Conservation (phyloP, 92 coral and sea anemone species). For the Porites divaricata region DNA sequence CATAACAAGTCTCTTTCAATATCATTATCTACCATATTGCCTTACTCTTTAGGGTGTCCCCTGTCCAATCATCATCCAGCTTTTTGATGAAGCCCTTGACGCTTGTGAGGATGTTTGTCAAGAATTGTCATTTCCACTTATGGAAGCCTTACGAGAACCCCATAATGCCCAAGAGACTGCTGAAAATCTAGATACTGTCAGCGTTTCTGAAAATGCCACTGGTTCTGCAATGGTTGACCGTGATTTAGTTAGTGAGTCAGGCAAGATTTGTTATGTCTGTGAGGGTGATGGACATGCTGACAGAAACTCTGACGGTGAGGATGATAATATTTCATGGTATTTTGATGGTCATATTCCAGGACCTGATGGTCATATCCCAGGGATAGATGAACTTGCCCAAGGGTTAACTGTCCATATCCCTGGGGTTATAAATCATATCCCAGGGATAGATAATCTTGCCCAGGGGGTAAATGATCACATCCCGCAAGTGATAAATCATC, state of each 20-base stretch:
- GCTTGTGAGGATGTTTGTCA: conserved; percentile 58
- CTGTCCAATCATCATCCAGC: conserved; percentile 59
- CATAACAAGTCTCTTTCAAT: not conserved
- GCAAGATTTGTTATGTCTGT: not conserved
- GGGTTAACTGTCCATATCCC: not conserved
- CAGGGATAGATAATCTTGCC: not conserved
- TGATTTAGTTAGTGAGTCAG: not conserved
- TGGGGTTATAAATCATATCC: not conserved
- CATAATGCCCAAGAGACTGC: not conserved
- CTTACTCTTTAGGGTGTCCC: conserved; percentile 77
- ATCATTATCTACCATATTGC: not conserved
- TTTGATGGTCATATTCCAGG: conserved; percentile 30
- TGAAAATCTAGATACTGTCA: not conserved
- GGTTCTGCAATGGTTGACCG: not conserved
- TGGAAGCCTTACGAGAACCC: conserved; percentile 22
- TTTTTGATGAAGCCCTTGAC: conserved; percentile 76
- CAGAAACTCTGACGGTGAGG: not conserved
- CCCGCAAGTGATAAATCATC: not conserved
- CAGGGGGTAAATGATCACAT: not conserved
- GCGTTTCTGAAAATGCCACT: not conserved
- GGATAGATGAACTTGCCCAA: not conserved
- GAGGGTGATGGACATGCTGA: not conserved
- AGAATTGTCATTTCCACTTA: conserved; percentile 51
- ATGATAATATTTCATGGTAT: conserved; percentile 32
- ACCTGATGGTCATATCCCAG: not conserved